phyloP scores from a whole-genome alignment of 1,140 invertebrate genomes.

The Drosophila melanogaster region Release_6_plus_ISO1_MT NT_033777.3:11211501-11212000 shows the following conservation, averaged over 20 bases:
- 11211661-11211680: conserved; percentile 4
- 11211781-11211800: background rate
- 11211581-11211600: conserved; percentile 60
- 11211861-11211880: too few relatives aligned
- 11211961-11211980: too few relatives aligned
- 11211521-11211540: conserved; percentile 56
- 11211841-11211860: too few relatives aligned
- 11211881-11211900: too few relatives aligned
- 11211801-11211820: background rate
- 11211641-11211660: conserved; percentile 26
- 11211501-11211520: conserved; percentile 35
- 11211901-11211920: too few relatives aligned
- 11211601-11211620: conserved; percentile 8
- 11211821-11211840: too few relatives aligned
- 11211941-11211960: too few relatives aligned
- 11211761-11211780: conserved; percentile 35
- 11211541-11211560: conserved; percentile 30
- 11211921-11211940: too few relatives aligned
- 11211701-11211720: conserved; percentile 11
- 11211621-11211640: conserved; percentile 19
- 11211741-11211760: conserved; percentile 42
- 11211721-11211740: conserved; percentile 27
- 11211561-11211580: conserved; percentile 60
- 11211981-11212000: too few relatives aligned
- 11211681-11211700: background rate